A percentile compares a stretch with the other conserved stretches of the same genome.
Conservation (phyloP, 2,888 invertebrate genomes). For the Chloroclystis v-ata region DNA sequence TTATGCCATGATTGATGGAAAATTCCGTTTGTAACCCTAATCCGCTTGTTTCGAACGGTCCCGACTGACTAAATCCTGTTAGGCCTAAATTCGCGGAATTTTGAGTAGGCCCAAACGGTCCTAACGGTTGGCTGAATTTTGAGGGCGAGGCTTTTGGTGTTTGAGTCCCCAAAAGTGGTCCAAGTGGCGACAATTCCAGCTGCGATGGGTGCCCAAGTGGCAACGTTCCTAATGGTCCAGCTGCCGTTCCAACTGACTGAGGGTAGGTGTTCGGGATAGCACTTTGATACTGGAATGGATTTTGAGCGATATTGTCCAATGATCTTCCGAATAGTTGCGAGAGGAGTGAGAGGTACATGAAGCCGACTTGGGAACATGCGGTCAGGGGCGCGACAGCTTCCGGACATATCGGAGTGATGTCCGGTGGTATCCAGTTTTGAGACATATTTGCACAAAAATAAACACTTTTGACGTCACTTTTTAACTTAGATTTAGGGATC, state of each 20-base stretch:
- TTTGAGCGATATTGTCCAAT: slow-evolving; percentile 46
- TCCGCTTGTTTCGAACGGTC: slow-evolving; percentile 22
- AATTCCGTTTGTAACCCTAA: slow-evolving; percentile 31
- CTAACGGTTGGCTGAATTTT: slow-evolving; percentile 6
- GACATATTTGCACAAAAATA: slow-evolving; percentile 36
- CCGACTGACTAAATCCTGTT: slow-evolving; percentile 16
- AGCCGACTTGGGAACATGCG: slow-evolving; percentile 78
- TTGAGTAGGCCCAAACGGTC: not conserved
- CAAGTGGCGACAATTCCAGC: slow-evolving; percentile 1
- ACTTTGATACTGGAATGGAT: slow-evolving; percentile 25
- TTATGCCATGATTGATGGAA: slow-evolving; percentile 33
- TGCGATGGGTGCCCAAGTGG: no score
- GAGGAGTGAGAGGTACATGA: slow-evolving; percentile 78
- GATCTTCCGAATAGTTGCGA: slow-evolving; percentile 78
- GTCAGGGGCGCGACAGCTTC: slow-evolving; percentile 73
- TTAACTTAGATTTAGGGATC: not conserved
- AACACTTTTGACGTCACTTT: not conserved
- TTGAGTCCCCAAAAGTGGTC: slow-evolving; percentile 14
- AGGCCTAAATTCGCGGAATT: not conserved
- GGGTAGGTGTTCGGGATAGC: not conserved
- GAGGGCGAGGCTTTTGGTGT: not conserved
- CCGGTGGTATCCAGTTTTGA: slow-evolving; percentile 74
- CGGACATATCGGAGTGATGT: slow-evolving; percentile 74
- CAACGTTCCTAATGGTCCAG: no score
- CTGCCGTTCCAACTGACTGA: not conserved